Conservation (phyloP, 1,140 invertebrate species). For the Lepidurus arcticus region DNA sequence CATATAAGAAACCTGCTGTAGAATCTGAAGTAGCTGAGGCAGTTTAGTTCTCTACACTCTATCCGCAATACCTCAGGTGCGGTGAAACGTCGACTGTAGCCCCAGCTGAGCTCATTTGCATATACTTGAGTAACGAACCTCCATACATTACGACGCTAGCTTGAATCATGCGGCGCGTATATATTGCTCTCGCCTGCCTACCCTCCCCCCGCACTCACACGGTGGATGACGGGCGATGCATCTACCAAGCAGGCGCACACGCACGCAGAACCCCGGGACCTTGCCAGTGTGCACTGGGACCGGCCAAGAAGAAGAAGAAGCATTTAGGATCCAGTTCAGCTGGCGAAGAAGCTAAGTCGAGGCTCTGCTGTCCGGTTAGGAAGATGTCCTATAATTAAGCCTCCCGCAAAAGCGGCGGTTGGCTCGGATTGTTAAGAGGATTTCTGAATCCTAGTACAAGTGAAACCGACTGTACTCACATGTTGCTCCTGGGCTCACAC, state of each 20-base stretch:
- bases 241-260: constrained; percentile 10
- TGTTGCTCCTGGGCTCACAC: too few relatives aligned
- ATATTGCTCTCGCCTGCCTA: background rate
- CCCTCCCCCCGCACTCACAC: background rate
- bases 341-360: constrained; percentile 6
- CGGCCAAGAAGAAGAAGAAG: background rate
- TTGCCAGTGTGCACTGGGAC: background rate
- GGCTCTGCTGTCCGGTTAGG: background rate
- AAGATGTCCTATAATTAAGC: background rate
- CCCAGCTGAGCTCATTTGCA: constrained; percentile 1
- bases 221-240: background rate
- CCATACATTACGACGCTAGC: background rate
- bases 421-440: background rate
- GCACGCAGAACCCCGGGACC: background rate
- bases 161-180: background rate
- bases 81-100: background rate
- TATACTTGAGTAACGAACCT: background rate
- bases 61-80: background rate
- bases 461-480: too few relatives aligned
- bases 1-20: background rate
- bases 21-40: background rate
- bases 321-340: constrained; percentile 14
- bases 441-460: too few relatives aligned
- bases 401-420: background rate
- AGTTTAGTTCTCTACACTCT: background rate